Evolutionary conservation across 2,113 vertebrate genomes (phyloP).

Genomic region (Dipodomys spectabilis): DNA sequence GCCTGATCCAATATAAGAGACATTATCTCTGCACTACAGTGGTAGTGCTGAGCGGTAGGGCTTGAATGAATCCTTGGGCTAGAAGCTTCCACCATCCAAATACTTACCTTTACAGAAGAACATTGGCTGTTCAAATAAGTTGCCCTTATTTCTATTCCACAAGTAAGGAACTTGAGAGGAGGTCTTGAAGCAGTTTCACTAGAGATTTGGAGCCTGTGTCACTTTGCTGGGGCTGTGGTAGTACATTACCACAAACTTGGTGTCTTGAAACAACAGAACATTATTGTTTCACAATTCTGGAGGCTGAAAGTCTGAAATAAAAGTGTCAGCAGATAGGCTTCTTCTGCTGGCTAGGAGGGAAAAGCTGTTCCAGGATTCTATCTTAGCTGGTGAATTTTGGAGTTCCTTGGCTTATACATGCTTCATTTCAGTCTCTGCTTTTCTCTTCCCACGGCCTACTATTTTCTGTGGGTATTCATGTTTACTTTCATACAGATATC

Average conservation of each 20-base stretch:
- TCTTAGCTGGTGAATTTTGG: too few species aligned
- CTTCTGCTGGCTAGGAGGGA: background rate
- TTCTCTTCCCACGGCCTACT: background rate
- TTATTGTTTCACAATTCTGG: background rate
- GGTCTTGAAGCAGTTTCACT: background rate
- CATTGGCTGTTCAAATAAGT: background rate
- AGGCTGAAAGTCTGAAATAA: background rate
- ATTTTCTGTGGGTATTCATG: background rate
- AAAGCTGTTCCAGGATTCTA: background rate
- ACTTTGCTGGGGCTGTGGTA: background rate
- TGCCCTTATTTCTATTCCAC: background rate
- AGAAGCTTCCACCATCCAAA: background rate
- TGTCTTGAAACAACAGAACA: background rate
- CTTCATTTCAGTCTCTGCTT: background rate
- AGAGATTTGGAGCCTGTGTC: background rate
- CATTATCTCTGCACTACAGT: background rate
- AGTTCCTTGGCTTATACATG: background rate
- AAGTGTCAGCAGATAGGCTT: background rate
- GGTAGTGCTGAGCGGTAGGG: too few species aligned
- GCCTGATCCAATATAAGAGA: too few species aligned
- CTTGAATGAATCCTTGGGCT: too few species aligned
- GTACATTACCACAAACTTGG: background rate
- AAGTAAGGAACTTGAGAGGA: background rate
- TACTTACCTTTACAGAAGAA: background rate
- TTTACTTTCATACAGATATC: background rate